Conservation (phyloP, 2,113 vertebrate species). For the Geococcyx californianus region DNA sequence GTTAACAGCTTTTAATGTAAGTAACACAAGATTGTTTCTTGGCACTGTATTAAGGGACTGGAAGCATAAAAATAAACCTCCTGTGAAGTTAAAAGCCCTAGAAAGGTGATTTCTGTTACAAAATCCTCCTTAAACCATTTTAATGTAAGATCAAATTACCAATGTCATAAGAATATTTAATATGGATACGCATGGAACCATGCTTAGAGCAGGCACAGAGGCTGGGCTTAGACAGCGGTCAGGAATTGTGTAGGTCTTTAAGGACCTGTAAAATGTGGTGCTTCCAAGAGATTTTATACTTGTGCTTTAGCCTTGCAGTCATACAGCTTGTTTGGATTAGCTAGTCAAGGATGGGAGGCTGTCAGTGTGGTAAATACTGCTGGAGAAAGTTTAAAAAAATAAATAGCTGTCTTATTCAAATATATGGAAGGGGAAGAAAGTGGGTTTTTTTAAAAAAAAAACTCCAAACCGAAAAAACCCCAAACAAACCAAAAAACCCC, state of each 20-base stretch:
- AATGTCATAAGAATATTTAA: neutral
- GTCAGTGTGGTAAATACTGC: neutral
- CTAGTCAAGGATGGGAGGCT: neutral
- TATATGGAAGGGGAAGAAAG: neutral
- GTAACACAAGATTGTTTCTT: neutral
- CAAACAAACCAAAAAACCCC: neutral
- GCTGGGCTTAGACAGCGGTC: neutral
- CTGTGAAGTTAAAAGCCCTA: neutral
- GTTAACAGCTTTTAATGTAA: neutral
- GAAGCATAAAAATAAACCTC: conserved; percentile 5
- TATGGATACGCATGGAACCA: fast-evolving
- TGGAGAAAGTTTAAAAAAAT: neutral
- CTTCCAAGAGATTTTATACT: neutral
- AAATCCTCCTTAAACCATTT: neutral
- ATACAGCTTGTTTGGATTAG: neutral
- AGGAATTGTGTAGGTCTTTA: neutral
- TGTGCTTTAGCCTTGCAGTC: neutral
- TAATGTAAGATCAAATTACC: neutral
- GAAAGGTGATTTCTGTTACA: neutral
- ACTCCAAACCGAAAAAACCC: no score
- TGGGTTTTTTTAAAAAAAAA: neutral
- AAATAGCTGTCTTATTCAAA: neutral
- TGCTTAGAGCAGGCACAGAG: neutral
- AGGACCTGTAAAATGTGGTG: neutral
- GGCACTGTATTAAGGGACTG: neutral